Evolutionary conservation across 1,140 invertebrate genomes (phyloP).

Genomic region (Drosophila aff.): DNA sequence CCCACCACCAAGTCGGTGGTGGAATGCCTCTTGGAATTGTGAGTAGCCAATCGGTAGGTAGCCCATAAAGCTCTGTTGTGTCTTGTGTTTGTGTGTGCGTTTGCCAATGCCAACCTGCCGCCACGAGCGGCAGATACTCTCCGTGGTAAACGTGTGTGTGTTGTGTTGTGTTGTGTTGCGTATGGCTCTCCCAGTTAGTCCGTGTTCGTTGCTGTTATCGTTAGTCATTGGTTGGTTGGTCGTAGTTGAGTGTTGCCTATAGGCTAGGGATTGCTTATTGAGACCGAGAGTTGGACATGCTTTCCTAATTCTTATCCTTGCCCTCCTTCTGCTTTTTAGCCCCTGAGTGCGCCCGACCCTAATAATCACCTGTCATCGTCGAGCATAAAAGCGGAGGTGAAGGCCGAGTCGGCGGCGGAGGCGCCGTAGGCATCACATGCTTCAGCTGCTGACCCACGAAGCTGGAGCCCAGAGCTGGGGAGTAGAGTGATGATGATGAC

Average conservation of each 20-base stretch:
- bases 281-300: slow-evolving; percentile 1
- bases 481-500: slow-evolving; percentile 50
- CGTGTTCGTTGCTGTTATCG: slow-evolving; percentile 50
- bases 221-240: slow-evolving; percentile 34
- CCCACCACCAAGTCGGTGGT: slow-evolving; percentile 73
- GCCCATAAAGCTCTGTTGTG: slow-evolving; percentile 62
- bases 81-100: slow-evolving; percentile 66
- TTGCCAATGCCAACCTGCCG: slow-evolving; percentile 35
- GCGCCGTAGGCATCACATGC: slow-evolving; percentile 65
- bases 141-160: slow-evolving; percentile 54
- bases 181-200: slow-evolving; percentile 57
- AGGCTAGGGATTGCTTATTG: slow-evolving; percentile 59
- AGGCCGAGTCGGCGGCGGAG: slow-evolving; percentile 84
- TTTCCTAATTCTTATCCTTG: slow-evolving; percentile 48
- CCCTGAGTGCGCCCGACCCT: slow-evolving; percentile 85
- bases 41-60: slow-evolving; percentile 86
- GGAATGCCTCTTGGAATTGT: slow-evolving; percentile 85
- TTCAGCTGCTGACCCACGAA: slow-evolving; percentile 42
- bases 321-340: slow-evolving; percentile 72
- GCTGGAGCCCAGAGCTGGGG: slow-evolving; percentile 29
- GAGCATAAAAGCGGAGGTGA: slow-evolving; percentile 75
- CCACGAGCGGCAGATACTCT: slow-evolving; percentile 28
- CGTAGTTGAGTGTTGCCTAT: slow-evolving; percentile 58
- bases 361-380: slow-evolving; percentile 84
- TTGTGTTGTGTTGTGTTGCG: slow-evolving; percentile 9